Evolutionary conservation across 2,888 invertebrate species (phyloP).

Genomic region (Heliconius aoede): DNA sequence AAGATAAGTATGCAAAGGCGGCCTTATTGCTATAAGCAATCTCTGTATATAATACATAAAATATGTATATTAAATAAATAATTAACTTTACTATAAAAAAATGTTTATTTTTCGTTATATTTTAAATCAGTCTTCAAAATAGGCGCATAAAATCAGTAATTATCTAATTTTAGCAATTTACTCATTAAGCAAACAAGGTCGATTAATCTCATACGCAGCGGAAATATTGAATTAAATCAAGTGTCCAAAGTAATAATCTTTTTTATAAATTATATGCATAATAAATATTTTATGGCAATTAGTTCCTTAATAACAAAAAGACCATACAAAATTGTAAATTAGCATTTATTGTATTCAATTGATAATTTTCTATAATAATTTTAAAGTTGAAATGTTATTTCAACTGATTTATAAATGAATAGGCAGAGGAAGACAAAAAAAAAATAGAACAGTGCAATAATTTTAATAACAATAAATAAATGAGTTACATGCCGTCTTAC

Average conservation of each 20-base stretch:
- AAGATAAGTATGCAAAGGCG: too few relatives aligned
- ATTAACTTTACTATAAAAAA: too few relatives aligned
- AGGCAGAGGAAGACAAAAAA: neutral
- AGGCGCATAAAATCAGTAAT: neutral
- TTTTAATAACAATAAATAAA: constrained; percentile 33
- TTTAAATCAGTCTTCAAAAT: neutral
- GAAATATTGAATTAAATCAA: neutral
- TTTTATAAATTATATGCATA: neutral
- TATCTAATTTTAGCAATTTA: neutral
- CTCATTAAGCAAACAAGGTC: neutral
- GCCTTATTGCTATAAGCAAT: too few relatives aligned
- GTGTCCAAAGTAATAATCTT: neutral
- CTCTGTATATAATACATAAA: too few relatives aligned
- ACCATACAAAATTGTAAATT: neutral
- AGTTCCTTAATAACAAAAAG: neutral
- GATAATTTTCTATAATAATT: neutral
- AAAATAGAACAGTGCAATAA: constrained; percentile 26
- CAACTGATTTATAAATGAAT: neutral
- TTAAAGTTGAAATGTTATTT: neutral
- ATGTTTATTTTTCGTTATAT: neutral
- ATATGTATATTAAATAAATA: too few relatives aligned
- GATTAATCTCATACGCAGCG: neutral
- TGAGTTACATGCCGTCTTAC: neutral
- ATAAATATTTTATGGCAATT: neutral
- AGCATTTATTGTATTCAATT: neutral